Conservation (phyloP, 2,113 vertebrate species). For the Plectropomus leopardus region DNA sequence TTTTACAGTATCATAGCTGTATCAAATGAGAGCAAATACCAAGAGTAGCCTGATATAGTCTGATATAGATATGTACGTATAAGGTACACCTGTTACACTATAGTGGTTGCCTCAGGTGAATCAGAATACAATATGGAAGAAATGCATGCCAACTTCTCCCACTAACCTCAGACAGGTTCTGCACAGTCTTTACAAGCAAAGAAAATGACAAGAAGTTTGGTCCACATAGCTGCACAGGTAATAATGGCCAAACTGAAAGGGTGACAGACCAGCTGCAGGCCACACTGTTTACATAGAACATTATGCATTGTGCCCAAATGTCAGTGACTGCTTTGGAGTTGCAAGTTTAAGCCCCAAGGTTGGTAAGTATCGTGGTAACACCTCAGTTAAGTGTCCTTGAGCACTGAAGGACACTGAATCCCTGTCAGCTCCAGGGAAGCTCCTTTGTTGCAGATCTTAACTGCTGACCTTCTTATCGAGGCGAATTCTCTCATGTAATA, state of each 20-base stretch:
- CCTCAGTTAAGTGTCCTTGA: not conserved
- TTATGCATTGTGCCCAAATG: not conserved
- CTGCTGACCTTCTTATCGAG: not conserved
- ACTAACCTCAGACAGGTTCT: not conserved
- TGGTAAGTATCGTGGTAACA: not conserved
- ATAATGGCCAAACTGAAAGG: not conserved
- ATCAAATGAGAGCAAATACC: constrained; percentile 23
- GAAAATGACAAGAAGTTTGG: no score
- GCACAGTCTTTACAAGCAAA: not conserved
- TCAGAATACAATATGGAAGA: not conserved
- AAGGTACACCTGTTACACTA: not conserved
- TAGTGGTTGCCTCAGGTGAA: not conserved
- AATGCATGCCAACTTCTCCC: not conserved
- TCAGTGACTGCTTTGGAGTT: constrained; percentile 2
- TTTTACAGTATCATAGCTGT: constrained; percentile 25
- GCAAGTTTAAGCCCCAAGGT: not conserved
- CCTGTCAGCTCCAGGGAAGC: not conserved
- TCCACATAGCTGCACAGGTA: not conserved
- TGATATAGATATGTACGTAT: not conserved
- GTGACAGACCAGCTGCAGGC: not conserved
- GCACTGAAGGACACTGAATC: constrained; percentile 28
- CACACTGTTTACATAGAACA: not conserved
- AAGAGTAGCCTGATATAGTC: not conserved
- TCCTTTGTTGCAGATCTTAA: constrained; percentile 3
- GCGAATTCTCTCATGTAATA: not conserved